Conservation (phyloP, 1,140 invertebrate genomes). For the Saccostrea cuccullata region DNA sequence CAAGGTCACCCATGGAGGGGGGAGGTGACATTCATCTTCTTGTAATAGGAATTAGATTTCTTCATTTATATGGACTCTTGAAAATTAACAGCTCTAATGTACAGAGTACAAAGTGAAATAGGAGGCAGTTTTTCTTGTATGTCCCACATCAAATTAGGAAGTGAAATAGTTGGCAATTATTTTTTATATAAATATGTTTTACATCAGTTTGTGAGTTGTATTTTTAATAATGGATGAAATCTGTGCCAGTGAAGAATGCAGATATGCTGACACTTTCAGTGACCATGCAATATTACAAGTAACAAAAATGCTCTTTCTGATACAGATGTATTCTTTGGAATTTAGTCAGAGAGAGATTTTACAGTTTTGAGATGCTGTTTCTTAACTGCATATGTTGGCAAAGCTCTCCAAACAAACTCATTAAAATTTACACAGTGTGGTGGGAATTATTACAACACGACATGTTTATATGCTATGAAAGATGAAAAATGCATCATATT, state of each 20-base stretch:
- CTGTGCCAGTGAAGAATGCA: not conserved
- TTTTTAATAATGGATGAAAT: too few species aligned
- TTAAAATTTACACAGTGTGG: slow-evolving; percentile 16
- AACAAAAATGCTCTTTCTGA: not conserved
- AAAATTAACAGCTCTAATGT: too few species aligned
- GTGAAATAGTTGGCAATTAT: too few species aligned
- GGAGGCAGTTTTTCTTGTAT: too few species aligned
- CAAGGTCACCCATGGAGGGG: not conserved
- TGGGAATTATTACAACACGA: slow-evolving; percentile 30
- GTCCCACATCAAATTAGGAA: too few species aligned
- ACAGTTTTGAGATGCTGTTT: not conserved
- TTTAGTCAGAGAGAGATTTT: not conserved
- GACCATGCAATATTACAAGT: slow-evolving; percentile 7
- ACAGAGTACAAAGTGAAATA: too few species aligned
- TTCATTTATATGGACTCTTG: too few species aligned
- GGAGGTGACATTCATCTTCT: too few species aligned
- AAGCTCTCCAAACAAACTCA: slow-evolving; percentile 18
- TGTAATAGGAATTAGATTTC: too few species aligned
- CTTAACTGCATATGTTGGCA: not conserved
- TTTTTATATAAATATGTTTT: too few species aligned
- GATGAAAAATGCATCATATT: slow-evolving; percentile 36
- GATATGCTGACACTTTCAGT: not conserved
- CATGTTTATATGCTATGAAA: slow-evolving; percentile 11
- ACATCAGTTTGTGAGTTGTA: too few species aligned
- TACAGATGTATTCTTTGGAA: not conserved